Percentiles rank a stretch among this genome's conserved stretches.
These are phyloP conservation scores for Cantharis flavilabris DNA, from an alignment of 2,888 invertebrate genomes.

Conservation along the genomic window DNA sequence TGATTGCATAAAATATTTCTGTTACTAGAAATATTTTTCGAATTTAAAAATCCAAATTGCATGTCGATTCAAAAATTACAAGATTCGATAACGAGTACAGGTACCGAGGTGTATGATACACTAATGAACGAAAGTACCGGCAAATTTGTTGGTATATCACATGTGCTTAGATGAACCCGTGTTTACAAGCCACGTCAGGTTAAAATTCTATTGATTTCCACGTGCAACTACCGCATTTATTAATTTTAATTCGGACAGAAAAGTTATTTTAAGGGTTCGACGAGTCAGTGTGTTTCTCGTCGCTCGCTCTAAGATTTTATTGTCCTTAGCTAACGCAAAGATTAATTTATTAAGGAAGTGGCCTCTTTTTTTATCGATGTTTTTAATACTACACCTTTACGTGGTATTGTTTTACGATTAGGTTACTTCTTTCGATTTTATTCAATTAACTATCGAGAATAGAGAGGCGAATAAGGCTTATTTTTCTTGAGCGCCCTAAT, in stretches of 20 bases:
- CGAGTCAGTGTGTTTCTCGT: neutral
- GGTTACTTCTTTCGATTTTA: neutral
- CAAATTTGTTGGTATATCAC: slow-evolving; percentile 17
- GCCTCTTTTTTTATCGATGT: neutral
- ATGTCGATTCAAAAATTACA: neutral
- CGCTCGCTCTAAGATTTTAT: neutral
- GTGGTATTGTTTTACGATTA: neutral
- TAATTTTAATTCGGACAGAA: slow-evolving; percentile 7
- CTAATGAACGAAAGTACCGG: slow-evolving; percentile 9
- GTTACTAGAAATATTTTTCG: neutral
- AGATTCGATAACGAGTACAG: neutral
- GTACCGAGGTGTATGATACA: neutral
- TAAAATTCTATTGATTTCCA: slow-evolving; percentile 22
- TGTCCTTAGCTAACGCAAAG: neutral
- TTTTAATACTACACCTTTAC: neutral
- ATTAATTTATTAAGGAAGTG: neutral
- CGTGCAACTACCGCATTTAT: slow-evolving; percentile 10
- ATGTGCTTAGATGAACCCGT: slow-evolving; percentile 26
- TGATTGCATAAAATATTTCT: neutral
- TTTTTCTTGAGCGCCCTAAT: neutral
- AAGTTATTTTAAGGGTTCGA: neutral
- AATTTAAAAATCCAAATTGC: neutral
- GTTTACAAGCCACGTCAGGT: slow-evolving; percentile 23
- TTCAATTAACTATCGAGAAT: neutral
- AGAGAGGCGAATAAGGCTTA: neutral